phyloP scores from a whole-genome alignment of 2,113 vertebrate species.

The Trematocara marginatum region DNA sequence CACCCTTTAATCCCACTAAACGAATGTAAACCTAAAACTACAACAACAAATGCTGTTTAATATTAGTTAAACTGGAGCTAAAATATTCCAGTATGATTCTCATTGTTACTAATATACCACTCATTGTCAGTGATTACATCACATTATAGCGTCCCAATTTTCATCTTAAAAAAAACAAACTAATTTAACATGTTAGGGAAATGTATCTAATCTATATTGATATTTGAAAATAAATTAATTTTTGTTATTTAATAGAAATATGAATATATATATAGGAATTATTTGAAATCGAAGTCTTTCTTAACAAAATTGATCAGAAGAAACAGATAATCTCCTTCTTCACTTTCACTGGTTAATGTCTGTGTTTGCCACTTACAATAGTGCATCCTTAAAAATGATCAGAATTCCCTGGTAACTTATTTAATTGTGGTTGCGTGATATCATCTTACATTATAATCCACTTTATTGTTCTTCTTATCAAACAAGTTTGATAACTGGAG shows the following conservation, averaged over 20 bases:
- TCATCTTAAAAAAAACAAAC: neutral
- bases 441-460: neutral
- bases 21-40: neutral
- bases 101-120: neutral
- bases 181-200: neutral
- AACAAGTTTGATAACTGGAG: neutral
- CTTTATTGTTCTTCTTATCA: neutral
- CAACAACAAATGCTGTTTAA: neutral
- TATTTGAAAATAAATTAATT: neutral
- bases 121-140: neutral
- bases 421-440: neutral
- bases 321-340: neutral
- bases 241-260: neutral
- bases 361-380: neutral
- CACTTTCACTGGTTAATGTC: neutral
- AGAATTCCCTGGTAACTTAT: neutral
- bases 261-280: neutral
- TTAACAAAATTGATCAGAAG: neutral
- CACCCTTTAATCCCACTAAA: neutral
- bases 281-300: neutral
- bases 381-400: neutral
- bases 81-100: neutral
- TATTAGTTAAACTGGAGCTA: neutral
- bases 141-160: neutral
- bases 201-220: neutral